These are phyloP conservation scores for Hartigia nigra DNA, from an alignment of 2,888 invertebrate genomes.

Conservation along the genomic window DNA sequence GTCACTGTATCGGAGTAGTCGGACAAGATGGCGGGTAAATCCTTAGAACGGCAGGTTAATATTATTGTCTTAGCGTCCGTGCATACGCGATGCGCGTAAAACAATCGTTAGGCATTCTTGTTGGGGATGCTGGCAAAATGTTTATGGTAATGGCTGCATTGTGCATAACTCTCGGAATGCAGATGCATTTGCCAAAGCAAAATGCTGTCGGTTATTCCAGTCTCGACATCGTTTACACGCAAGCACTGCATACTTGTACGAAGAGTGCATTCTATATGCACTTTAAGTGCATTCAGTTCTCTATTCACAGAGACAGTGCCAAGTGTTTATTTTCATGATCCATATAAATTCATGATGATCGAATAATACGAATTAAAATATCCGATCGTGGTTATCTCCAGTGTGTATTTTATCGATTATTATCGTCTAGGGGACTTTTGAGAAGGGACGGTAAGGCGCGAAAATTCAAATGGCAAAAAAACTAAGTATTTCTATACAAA, in stretches of 20 bases:
- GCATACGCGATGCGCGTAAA: background rate
- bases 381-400: background rate
- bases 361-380: background rate
- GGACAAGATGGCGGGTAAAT: background rate
- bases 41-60: background rate
- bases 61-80: background rate
- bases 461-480: background rate
- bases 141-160: background rate
- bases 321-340: background rate
- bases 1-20: background rate
- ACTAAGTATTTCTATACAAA: background rate
- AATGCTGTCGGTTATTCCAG: background rate
- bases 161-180: background rate
- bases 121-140: background rate
- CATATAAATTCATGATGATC: background rate
- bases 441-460: background rate
- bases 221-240: background rate
- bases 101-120: background rate
- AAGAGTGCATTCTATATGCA: background rate
- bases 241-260: background rate
- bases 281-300: background rate
- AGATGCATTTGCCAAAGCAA: background rate
- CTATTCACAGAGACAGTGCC: no score
- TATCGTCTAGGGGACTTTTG: background rate
- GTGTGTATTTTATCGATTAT: background rate